phyloP scores from a whole-genome alignment of 2,888 invertebrate genomes.

The Diploptera punctata region DNA sequence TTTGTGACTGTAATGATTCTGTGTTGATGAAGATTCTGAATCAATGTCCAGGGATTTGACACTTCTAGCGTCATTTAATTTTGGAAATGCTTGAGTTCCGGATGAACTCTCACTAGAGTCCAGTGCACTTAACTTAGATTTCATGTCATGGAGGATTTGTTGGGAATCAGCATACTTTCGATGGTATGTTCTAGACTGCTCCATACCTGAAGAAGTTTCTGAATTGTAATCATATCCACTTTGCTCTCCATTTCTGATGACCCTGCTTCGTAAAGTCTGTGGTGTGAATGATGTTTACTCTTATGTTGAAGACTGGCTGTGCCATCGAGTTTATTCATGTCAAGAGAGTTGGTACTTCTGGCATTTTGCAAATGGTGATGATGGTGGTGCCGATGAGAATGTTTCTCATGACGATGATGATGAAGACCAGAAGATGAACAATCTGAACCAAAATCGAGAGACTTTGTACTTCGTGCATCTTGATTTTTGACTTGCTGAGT shows the following conservation, averaged over 20 bases:
- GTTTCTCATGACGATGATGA: conserved; percentile 53
- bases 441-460: conserved; percentile 60
- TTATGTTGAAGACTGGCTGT: not conserved
- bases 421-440: conserved; percentile 57
- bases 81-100: not conserved
- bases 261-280: conserved; percentile 1
- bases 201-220: conserved; percentile 11
- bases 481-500: conserved; percentile 47
- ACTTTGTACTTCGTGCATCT: conserved; percentile 53
- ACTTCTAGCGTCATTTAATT: conserved; percentile 61
- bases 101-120: conserved; percentile 24
- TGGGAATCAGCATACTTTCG: conserved; percentile 22
- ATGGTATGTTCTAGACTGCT: conserved; percentile 5
- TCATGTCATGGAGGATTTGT: conserved; percentile 7
- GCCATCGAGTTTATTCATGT: conserved; percentile 24
- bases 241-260: not conserved
- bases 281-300: conserved; percentile 24
- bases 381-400: conserved; percentile 12
- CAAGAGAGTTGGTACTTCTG: conserved; percentile 40
- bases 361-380: conserved; percentile 36
- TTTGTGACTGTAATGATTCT: conserved; percentile 36
- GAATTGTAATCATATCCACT: not conserved
- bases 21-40: conserved; percentile 62
- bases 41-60: conserved; percentile 80
- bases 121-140: conserved; percentile 27